These are phyloP conservation scores for Crenichthys baileyi DNA, from an alignment of 2,797 vertebrate genomes.

Conservation along the genomic window DNA sequence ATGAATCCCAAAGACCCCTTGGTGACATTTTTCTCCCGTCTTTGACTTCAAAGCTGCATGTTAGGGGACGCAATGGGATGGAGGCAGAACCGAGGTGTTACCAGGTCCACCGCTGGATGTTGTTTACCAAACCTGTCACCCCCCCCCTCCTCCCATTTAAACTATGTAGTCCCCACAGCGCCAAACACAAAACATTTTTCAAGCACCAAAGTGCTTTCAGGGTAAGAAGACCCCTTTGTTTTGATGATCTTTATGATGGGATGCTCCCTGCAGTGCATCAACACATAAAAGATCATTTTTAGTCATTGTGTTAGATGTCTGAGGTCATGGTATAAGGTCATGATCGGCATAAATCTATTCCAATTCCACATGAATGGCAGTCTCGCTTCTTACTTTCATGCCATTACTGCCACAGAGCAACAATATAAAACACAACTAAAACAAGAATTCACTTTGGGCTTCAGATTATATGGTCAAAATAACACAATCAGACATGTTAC, in stretches of 20 bases:
- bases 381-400: background rate
- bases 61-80: constrained; percentile 69
- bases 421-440: constrained; percentile 4
- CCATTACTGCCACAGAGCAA: background rate
- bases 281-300: constrained; percentile 39
- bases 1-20: constrained; percentile 75
- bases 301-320: constrained; percentile 34
- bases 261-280: constrained; percentile 46
- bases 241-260: constrained; percentile 46
- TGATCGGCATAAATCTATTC: background rate
- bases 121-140: constrained; percentile 70
- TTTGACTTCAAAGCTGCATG: constrained; percentile 78
- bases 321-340: constrained; percentile 6
- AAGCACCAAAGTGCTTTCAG: constrained; percentile 42
- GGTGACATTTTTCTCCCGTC: constrained; percentile 81
- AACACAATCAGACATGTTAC: background rate
- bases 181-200: constrained; percentile 55
- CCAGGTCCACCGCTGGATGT: constrained; percentile 63
- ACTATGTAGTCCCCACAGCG: constrained; percentile 55
- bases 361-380: constrained; percentile 9
- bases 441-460: background rate
- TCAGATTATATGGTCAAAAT: background rate
- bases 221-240: constrained; percentile 43
- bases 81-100: constrained; percentile 66
- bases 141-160: constrained; percentile 30